These are phyloP conservation scores for Antitype chi DNA, from an alignment of 2,888 invertebrate species.

Conservation along the genomic window DNA sequence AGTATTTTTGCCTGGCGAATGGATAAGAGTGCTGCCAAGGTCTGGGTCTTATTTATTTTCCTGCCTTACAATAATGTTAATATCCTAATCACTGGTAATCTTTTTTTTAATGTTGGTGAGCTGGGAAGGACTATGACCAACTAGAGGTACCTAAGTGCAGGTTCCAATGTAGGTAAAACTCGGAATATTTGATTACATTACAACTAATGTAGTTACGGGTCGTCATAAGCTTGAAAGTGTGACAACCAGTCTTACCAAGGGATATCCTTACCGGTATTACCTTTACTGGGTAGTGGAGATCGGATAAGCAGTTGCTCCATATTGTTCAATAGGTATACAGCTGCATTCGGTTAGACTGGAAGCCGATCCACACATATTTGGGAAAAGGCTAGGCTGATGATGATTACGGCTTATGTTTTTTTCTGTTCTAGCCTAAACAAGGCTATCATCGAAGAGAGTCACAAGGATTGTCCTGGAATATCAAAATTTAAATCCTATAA, in stretches of 20 bases:
- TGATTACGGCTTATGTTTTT: neutral
- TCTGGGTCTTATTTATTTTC: constrained; percentile 52
- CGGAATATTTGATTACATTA: neutral
- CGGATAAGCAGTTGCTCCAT: too few relatives aligned
- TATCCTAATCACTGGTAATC: neutral
- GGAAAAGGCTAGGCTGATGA: too few relatives aligned
- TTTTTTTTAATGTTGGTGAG: neutral
- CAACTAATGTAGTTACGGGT: too few relatives aligned
- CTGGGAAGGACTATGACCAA: neutral
- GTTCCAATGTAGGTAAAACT: neutral
- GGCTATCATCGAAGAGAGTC: constrained; percentile 80
- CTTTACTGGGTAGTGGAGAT: too few relatives aligned
- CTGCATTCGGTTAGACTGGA: too few relatives aligned
- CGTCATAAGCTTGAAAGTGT: too few relatives aligned
- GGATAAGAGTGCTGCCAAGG: constrained; percentile 85
- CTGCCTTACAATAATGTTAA: neutral
- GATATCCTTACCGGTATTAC: too few relatives aligned
- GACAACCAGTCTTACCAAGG: too few relatives aligned
- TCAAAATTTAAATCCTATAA: constrained; percentile 84
- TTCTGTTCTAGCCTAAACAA: constrained; percentile 80
- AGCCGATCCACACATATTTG: too few relatives aligned
- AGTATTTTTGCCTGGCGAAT: constrained; percentile 78
- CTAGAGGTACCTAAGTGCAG: neutral
- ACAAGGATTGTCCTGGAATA: constrained; percentile 72
- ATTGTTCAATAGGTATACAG: too few relatives aligned